Evolutionary conservation across 2,113 vertebrate genomes (phyloP).

Genomic region (Calypte anna): DNA sequence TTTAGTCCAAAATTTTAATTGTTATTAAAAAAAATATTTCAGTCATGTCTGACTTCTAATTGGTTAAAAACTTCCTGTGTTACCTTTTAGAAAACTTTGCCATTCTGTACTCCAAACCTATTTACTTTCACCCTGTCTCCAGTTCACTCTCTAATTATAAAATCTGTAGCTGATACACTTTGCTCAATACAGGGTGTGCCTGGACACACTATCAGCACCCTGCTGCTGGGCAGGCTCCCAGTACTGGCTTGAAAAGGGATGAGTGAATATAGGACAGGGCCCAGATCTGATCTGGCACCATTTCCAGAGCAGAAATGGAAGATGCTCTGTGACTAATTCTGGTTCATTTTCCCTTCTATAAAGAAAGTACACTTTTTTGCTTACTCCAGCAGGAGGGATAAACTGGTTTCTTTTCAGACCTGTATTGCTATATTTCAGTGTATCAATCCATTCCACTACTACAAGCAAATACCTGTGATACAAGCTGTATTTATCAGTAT

Average conservation of each 20-base stretch:
- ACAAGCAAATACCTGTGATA: background rate
- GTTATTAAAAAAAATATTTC: background rate
- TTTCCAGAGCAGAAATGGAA: slow-evolving; percentile 59
- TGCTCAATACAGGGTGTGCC: slow-evolving; percentile 39
- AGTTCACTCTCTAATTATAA: background rate
- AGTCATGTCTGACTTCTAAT: background rate
- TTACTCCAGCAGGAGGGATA: background rate
- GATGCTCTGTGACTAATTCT: slow-evolving; percentile 36
- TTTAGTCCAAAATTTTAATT: background rate
- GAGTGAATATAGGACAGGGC: slow-evolving; percentile 50
- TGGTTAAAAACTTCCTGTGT: background rate
- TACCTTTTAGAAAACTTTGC: background rate
- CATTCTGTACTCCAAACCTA: background rate
- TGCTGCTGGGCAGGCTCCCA: slow-evolving; percentile 63
- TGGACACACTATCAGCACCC: background rate
- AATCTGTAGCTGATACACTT: slow-evolving; percentile 39
- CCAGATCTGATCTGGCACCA: slow-evolving; percentile 71
- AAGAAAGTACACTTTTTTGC: background rate
- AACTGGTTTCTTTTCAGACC: background rate
- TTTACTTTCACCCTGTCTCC: background rate
- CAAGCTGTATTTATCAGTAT: background rate
- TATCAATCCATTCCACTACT: background rate
- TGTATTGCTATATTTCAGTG: background rate
- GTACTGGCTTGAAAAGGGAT: slow-evolving; percentile 29
- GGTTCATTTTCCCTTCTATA: background rate